These are phyloP conservation scores for Belgica antarctica DNA, from an alignment of 2,888 invertebrate species.

Conservation along the genomic window DNA sequence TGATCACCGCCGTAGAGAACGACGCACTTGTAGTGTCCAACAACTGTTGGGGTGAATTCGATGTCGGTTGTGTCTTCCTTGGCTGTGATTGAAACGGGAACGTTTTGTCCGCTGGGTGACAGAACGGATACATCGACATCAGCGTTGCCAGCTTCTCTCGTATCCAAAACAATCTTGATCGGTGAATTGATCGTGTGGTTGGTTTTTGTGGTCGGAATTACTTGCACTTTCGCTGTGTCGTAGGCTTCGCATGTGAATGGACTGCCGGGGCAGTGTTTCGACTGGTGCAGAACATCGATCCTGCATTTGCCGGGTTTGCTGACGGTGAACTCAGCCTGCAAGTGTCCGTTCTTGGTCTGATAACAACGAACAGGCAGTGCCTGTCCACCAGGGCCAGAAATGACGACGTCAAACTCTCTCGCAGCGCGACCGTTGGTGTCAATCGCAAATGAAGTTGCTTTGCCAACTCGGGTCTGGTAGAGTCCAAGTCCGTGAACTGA, in stretches of 20 bases:
- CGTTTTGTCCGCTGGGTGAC: conserved; percentile 78
- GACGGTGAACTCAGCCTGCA: conserved; percentile 90
- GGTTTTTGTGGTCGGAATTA: conserved; percentile 73
- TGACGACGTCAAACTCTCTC: conserved; percentile 87
- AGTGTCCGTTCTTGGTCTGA: conserved; percentile 91
- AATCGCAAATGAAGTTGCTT: conserved; percentile 82
- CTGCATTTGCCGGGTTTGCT: conserved; percentile 70
- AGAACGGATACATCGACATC: conserved; percentile 85
- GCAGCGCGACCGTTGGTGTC: conserved; percentile 82
- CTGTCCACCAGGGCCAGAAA: conserved; percentile 74
- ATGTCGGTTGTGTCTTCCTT: conserved; percentile 69
- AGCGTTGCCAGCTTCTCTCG: conserved; percentile 78
- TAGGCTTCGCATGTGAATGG: conserved; percentile 92
- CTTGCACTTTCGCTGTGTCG: conserved; percentile 77
- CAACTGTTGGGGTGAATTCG: conserved; percentile 79
- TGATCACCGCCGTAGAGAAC: conserved; percentile 68
- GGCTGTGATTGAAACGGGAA: conserved; percentile 75
- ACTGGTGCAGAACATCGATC: conserved; percentile 82
- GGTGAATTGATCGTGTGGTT: conserved; percentile 79
- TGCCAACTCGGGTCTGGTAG: conserved; percentile 79
- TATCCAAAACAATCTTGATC: conserved; percentile 77
- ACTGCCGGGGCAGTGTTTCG: conserved; percentile 86
- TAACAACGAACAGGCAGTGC: conserved; percentile 89
- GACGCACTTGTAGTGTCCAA: conserved; percentile 65
- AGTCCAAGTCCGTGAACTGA: conserved; percentile 75